phyloP scores from a whole-genome alignment of 2,113 vertebrate genomes.

The Hippolais icterina region DNA sequence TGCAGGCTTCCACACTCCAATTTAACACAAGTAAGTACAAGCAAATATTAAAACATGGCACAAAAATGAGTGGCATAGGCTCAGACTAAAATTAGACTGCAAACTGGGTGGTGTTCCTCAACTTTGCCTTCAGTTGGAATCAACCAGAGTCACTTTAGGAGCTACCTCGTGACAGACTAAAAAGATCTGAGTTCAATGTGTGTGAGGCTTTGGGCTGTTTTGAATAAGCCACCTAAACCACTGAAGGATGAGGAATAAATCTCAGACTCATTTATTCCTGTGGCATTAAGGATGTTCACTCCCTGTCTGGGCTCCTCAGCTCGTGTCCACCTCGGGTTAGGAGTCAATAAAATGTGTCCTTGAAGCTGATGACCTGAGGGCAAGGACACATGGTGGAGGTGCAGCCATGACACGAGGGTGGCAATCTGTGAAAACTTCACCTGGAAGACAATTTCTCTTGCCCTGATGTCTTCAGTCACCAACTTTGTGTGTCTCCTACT shows the following conservation, averaged over 20 bases:
- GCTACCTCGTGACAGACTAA: rapidly evolving
- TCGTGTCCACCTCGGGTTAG: rapidly evolving
- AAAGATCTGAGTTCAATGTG: not conserved
- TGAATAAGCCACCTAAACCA: not conserved
- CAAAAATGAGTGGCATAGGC: not conserved
- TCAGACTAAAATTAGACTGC: not conserved
- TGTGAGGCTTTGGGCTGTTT: not conserved
- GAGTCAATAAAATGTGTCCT: not conserved
- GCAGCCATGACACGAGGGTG: not conserved
- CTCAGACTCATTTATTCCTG: not conserved
- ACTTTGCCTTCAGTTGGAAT: not conserved
- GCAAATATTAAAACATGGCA: not conserved
- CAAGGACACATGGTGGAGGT: rapidly evolving
- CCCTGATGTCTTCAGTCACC: too few relatives aligned
- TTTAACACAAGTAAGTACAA: not conserved
- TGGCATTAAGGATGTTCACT: not conserved
- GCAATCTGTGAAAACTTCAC: not conserved
- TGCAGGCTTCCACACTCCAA: not conserved
- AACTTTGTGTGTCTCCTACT: not conserved
- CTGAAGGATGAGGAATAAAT: not conserved
- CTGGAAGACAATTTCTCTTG: not conserved
- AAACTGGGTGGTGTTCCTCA: not conserved
- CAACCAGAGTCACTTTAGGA: not conserved
- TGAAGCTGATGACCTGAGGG: not conserved
- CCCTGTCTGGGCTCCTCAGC: not conserved